A percentile compares a stretch with the other conserved stretches of the same genome.
Conservation (phyloP, 2,113 vertebrate genomes). For the Coturnix japonica region DNA sequence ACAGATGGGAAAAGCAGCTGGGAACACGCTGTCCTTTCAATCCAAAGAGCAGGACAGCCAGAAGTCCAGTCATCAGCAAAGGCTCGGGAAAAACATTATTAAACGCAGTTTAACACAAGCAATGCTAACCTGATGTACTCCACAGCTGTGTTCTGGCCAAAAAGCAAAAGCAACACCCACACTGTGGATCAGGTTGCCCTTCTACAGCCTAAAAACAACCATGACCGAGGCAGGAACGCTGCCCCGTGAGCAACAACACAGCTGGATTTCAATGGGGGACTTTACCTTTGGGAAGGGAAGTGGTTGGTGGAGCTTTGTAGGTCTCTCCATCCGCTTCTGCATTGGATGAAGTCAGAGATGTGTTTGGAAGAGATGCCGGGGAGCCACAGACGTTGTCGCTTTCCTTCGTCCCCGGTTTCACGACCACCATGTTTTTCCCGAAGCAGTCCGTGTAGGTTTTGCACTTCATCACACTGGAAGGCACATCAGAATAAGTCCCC, state of each 20-base stretch:
- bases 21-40: background rate
- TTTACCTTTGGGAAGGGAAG: constrained; percentile 79
- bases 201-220: background rate
- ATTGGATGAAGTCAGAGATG: constrained; percentile 33
- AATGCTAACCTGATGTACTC: background rate
- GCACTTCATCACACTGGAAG: constrained; percentile 87
- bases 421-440: constrained; percentile 81
- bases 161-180: background rate
- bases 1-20: background rate
- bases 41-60: background rate
- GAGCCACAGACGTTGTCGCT: constrained; percentile 87
- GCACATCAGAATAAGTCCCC: constrained; percentile 90
- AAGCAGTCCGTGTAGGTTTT: constrained; percentile 87
- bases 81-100: background rate
- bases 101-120: background rate
- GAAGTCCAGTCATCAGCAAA: background rate
- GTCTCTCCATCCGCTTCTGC: constrained; percentile 38
- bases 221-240: background rate
- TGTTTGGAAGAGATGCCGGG: constrained; percentile 39
- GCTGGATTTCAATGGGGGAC: background rate
- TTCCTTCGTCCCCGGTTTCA: constrained; percentile 83
- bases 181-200: background rate
- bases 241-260: rapidly evolving
- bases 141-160: background rate
- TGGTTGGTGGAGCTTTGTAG: constrained; percentile 60